Conservation (phyloP, 2,797 vertebrate genomes). For the Ctenosaura bakeri region DNA sequence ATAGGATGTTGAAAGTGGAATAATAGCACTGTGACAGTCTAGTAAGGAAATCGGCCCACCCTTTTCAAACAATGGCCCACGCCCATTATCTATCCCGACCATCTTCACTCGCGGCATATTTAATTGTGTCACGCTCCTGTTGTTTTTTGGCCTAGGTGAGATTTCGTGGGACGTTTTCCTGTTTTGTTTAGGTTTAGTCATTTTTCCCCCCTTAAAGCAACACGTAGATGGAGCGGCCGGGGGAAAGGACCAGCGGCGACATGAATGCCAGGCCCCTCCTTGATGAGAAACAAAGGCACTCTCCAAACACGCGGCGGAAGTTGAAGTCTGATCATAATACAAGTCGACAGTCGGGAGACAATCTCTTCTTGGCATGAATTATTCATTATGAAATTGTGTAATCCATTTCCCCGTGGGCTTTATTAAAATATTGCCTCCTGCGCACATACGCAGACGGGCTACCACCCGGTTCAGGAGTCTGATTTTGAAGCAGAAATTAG, state of each 20-base stretch:
- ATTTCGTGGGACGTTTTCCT: neutral
- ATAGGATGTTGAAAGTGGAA: no score
- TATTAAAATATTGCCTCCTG: constrained; percentile 80
- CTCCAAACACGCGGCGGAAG: constrained; percentile 37
- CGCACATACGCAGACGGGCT: constrained; percentile 31
- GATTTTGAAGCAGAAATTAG: neutral
- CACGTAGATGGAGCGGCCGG: constrained; percentile 34
- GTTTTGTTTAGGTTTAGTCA: neutral
- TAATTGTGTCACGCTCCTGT: neutral
- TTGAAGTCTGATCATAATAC: constrained; percentile 70
- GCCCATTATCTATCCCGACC: no score
- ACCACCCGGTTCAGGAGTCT: constrained; percentile 20
- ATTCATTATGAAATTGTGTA: constrained; percentile 85
- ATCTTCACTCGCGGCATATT: neutral
- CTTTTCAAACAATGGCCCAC: neutral
- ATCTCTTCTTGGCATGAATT: constrained; percentile 82
- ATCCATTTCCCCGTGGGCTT: constrained; percentile 77
- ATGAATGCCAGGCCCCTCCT: constrained; percentile 34
- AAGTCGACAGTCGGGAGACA: constrained; percentile 75
- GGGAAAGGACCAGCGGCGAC: neutral
- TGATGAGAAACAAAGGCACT: constrained; percentile 44
- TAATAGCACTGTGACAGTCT: no score
- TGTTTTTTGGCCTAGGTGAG: neutral
- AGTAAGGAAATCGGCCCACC: no score
- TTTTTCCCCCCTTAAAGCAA: constrained; percentile 19